Evolutionary conservation across 2,888 invertebrate species (phyloP).

Genomic region (Drosophila borealis): DNA sequence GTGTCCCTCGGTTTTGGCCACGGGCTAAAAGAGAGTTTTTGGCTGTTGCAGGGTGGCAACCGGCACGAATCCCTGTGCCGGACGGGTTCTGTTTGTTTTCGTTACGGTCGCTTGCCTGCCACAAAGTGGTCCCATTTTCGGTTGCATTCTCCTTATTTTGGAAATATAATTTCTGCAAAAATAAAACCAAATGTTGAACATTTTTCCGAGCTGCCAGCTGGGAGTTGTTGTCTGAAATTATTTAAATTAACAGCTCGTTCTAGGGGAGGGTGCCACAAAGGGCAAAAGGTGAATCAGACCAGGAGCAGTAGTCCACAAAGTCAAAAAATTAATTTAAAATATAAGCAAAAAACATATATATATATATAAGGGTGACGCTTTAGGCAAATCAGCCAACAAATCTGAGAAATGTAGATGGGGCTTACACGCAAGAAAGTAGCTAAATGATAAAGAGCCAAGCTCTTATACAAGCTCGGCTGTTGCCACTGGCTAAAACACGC

Average conservation of each 20-base stretch:
- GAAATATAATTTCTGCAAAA: constrained; percentile 44
- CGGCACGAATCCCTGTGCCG: constrained; percentile 41
- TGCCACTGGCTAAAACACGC: no score
- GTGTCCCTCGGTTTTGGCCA: constrained; percentile 24
- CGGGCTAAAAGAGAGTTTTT: neutral
- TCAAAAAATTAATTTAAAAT: constrained; percentile 2
- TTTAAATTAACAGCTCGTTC: constrained; percentile 58
- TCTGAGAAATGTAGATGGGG: neutral
- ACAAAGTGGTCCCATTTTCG: constrained; percentile 54
- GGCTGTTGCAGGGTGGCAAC: neutral
- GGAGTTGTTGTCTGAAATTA: constrained; percentile 35
- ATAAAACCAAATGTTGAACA: constrained; percentile 20
- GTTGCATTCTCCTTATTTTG: constrained; percentile 53
- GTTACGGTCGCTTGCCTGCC: constrained; percentile 64
- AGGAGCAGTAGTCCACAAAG: constrained; percentile 5
- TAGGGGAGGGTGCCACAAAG: constrained; percentile 13
- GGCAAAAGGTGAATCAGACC: constrained; percentile 40
- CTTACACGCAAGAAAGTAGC: neutral
- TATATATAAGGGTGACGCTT: neutral
- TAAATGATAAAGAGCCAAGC: no score
- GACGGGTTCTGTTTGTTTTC: constrained; percentile 57
- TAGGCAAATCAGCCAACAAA: neutral
- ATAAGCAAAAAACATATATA: neutral
- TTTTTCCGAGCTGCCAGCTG: constrained; percentile 3
- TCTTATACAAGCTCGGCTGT: no score